phyloP scores from a whole-genome alignment of 2,113 vertebrate genomes.

The Ptilorrhoa leucosticta region DNA sequence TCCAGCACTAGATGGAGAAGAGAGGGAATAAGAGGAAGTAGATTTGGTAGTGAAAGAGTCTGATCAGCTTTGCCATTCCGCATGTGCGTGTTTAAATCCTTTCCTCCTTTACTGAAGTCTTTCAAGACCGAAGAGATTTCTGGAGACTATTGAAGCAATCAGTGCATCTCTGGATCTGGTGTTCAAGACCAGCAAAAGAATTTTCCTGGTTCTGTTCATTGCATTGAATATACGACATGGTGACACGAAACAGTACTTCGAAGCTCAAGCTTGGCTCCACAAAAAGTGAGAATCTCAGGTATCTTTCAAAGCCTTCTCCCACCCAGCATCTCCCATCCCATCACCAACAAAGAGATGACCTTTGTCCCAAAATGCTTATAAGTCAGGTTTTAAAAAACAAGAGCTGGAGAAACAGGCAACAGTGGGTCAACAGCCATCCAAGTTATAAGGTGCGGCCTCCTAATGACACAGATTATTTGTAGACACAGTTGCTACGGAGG shows the following conservation, averaged over 20 bases:
- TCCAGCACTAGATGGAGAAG: conserved; percentile 59
- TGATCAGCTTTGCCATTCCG: neutral
- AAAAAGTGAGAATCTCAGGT: neutral
- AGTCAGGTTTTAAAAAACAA: neutral
- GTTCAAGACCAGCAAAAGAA: neutral
- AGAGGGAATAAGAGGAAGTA: neutral
- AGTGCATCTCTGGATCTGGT: neutral
- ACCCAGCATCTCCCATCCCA: neutral
- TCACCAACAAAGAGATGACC: neutral
- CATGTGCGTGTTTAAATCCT: neutral
- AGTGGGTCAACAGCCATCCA: neutral
- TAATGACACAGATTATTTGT: neutral
- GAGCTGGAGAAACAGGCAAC: neutral
- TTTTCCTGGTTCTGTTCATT: neutral
- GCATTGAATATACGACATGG: no score
- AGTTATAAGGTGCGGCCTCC: neutral
- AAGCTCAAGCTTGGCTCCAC: neutral
- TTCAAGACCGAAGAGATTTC: neutral
- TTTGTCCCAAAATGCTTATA: neutral
- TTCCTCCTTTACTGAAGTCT: neutral
- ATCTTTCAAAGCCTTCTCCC: neutral
- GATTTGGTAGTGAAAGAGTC: neutral
- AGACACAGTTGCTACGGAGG: neutral
- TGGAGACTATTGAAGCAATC: neutral
- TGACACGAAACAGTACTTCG: neutral